Conservation (phyloP, 2,797 vertebrate genomes). For the Tamandua tetradactyla region DNA sequence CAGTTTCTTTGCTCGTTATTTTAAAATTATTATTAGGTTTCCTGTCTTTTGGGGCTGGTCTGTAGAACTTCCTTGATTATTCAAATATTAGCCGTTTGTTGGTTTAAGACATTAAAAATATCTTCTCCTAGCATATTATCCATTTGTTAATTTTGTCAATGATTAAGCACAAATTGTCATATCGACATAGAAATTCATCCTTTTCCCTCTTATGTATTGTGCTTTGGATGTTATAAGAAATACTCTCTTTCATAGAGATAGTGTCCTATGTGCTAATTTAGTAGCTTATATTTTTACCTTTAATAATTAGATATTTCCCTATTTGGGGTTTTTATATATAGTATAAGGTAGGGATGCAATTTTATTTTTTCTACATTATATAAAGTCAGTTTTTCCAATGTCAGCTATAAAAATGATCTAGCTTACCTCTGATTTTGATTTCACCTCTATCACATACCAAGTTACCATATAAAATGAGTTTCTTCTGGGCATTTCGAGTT, state of each 20-base stretch:
- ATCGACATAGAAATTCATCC: background rate
- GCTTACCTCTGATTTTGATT: background rate
- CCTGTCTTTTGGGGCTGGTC: background rate
- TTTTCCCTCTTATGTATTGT: background rate
- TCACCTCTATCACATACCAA: background rate
- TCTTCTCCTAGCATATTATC: background rate
- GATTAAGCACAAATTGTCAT: background rate
- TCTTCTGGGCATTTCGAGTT: background rate
- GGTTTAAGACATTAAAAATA: background rate
- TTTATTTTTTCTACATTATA: background rate
- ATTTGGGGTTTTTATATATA: background rate
- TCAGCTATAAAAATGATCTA: background rate
- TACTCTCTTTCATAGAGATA: background rate
- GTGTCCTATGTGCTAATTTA: background rate
- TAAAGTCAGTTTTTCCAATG: background rate
- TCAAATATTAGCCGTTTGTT: background rate
- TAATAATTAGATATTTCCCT: background rate
- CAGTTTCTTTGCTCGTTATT: background rate
- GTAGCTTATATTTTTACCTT: background rate
- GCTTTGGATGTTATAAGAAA: background rate
- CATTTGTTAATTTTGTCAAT: background rate
- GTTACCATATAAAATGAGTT: background rate
- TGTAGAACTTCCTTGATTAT: background rate
- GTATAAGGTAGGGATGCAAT: background rate
- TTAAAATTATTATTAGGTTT: background rate